These are phyloP conservation scores for Drosophila neutralis DNA, from an alignment of 2,888 invertebrate genomes.

Conservation along the genomic window DNA sequence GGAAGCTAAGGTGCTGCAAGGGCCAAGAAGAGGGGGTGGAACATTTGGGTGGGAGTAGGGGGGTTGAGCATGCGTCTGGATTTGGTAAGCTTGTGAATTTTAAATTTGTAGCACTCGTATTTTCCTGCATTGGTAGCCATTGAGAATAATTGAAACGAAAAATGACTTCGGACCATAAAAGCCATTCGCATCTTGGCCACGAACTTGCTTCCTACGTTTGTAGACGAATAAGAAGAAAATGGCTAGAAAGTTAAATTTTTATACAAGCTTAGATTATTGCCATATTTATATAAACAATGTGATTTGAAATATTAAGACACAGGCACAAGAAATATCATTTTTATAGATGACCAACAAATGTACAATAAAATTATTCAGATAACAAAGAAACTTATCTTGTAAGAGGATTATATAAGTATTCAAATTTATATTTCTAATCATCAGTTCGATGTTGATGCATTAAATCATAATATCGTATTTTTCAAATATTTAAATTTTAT, in stretches of 20 bases:
- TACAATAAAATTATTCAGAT: accelerated
- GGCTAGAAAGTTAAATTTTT: background rate
- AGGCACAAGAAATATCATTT: accelerated
- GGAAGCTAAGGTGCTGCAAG: constrained; percentile 6
- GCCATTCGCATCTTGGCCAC: constrained; percentile 32
- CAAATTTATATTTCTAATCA: background rate
- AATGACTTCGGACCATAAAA: constrained; percentile 74
- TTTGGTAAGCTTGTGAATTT: constrained; percentile 64
- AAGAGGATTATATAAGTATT: background rate
- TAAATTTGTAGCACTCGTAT: constrained; percentile 52
- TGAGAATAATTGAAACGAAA: constrained; percentile 81
- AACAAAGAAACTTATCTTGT: background rate
- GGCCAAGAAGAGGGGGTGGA: background rate
- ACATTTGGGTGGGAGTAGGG: background rate
- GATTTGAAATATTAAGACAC: background rate
- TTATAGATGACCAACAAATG: accelerated
- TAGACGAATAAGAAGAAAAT: background rate
- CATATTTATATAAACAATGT: background rate
- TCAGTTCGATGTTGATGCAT: background rate
- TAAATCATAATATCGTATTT: background rate
- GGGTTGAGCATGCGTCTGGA: constrained; percentile 21
- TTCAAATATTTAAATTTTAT: background rate
- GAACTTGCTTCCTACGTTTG: background rate
- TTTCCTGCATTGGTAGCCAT: constrained; percentile 46
- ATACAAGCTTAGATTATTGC: background rate